Conservation (phyloP, 2,888 invertebrate species). For the Callyntrura guangdongensis region DNA sequence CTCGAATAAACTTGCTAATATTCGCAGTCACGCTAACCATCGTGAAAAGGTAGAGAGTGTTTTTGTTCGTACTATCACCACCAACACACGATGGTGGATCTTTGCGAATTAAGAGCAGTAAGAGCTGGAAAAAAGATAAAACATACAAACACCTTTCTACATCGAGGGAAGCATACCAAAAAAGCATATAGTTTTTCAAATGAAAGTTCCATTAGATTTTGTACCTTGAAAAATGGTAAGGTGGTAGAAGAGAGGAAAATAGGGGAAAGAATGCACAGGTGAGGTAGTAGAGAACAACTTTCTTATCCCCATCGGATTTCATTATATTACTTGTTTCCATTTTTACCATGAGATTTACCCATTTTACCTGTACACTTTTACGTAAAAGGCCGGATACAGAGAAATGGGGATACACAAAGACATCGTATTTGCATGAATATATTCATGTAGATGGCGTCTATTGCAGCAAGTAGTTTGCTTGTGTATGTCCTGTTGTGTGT, state of each 20-base stretch:
- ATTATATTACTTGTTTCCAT: slow-evolving; percentile 57
- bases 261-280: slow-evolving; percentile 48
- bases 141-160: slow-evolving; percentile 45
- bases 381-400: slow-evolving; percentile 16
- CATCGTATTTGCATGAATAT: slow-evolving; percentile 45
- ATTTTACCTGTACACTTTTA: slow-evolving; percentile 22
- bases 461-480: not conserved
- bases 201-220: slow-evolving; percentile 62
- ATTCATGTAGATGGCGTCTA: slow-evolving; percentile 49
- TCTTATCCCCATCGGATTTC: slow-evolving; percentile 53
- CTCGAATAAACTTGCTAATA: slow-evolving; percentile 63
- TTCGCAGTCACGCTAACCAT: slow-evolving; percentile 59
- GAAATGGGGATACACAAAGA: too few relatives aligned
- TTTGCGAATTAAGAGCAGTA: slow-evolving; percentile 18
- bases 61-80: not conserved
- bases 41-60: slow-evolving; percentile 50
- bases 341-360: slow-evolving; percentile 45
- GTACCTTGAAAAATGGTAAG: slow-evolving; percentile 49
- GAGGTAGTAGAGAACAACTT: slow-evolving; percentile 52
- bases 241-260: not conserved
- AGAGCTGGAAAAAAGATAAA: slow-evolving; percentile 15
- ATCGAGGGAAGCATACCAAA: slow-evolving; percentile 17
- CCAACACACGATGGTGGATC: not conserved
- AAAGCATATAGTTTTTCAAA: slow-evolving; percentile 51
- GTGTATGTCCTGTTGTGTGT: too few relatives aligned